A percentile compares a stretch with the other conserved stretches of the same genome.
Evolutionary conservation across 2,888 invertebrate genomes (phyloP).

Genomic region (Coelinius sp.): DNA sequence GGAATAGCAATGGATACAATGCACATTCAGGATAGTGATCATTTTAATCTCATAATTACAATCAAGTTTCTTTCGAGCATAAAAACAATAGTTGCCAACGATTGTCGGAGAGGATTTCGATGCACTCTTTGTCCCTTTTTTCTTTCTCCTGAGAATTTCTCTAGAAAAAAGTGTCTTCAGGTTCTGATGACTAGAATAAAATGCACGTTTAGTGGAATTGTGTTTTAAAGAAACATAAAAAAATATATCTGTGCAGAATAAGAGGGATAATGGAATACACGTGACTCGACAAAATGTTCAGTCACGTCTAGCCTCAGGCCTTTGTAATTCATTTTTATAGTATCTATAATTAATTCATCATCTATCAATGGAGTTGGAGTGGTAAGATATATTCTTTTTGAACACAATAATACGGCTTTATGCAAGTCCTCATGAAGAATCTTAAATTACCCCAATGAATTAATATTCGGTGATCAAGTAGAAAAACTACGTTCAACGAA

Average conservation of each 20-base stretch:
- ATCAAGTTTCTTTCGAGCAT: not conserved
- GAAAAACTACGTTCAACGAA: not conserved
- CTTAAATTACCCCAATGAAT: not conserved
- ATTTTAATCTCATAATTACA: slow-evolving; percentile 39
- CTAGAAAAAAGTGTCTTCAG: not conserved
- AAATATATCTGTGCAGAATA: not conserved
- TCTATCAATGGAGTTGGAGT: not conserved
- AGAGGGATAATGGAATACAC: not conserved
- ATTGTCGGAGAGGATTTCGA: not conserved
- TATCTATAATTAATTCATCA: not conserved
- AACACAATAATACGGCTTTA: slow-evolving; percentile 28
- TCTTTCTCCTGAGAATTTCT: not conserved
- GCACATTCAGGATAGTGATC: slow-evolving; percentile 50
- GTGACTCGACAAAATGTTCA: not conserved
- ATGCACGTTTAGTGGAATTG: not conserved
- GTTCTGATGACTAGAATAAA: not conserved
- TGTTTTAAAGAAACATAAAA: not conserved
- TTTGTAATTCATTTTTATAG: not conserved
- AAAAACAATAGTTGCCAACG: not conserved
- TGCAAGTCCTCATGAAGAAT: slow-evolving; percentile 9
- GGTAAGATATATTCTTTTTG: slow-evolving; percentile 21
- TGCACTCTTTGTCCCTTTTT: not conserved
- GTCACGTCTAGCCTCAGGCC: not conserved
- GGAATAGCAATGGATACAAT: slow-evolving; percentile 36
- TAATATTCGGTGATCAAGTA: not conserved